Percentiles rank a stretch among this genome's conserved stretches.
These are phyloP conservation scores for Neocrepidodera transversa DNA, from an alignment of 2,888 invertebrate species.

Conservation along the genomic window DNA sequence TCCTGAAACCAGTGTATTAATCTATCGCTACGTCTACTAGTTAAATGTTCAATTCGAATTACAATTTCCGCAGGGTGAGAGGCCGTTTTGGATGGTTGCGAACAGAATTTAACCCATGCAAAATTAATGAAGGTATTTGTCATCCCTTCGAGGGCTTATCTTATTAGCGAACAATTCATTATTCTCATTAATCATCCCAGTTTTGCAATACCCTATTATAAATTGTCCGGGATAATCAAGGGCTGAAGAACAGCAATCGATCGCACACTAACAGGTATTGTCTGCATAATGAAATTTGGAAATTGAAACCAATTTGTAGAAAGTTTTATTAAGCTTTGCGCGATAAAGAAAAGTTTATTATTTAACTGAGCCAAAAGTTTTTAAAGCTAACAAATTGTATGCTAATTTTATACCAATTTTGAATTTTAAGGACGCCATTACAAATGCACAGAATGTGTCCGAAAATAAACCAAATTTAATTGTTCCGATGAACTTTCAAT, in stretches of 20 bases:
- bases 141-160: constrained; percentile 44
- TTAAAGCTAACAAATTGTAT: too few species aligned
- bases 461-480: constrained; percentile 20
- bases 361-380: too few species aligned
- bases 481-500: constrained; percentile 14
- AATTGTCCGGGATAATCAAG: constrained; percentile 36
- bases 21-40: constrained; percentile 8
- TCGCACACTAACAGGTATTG: constrained; percentile 28
- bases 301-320: constrained; percentile 22
- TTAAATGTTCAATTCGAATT: constrained; percentile 13
- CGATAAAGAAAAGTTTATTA: too few species aligned
- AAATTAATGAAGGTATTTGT: constrained; percentile 42
- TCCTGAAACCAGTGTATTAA: constrained; percentile 7
- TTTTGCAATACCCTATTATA: constrained; percentile 41
- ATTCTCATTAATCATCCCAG: constrained; percentile 44
- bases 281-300: constrained; percentile 28
- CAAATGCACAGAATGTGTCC: constrained; percentile 9
- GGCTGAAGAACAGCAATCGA: constrained; percentile 27
- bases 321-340: not conserved
- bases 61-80: constrained; percentile 22
- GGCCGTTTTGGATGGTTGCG: constrained; percentile 19
- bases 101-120: constrained; percentile 29
- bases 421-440: constrained; percentile 7
- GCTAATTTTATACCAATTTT: too few species aligned
- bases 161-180: constrained; percentile 46